phyloP scores from a whole-genome alignment of 1,140 invertebrate genomes.

The Anastrepha ludens region DNA sequence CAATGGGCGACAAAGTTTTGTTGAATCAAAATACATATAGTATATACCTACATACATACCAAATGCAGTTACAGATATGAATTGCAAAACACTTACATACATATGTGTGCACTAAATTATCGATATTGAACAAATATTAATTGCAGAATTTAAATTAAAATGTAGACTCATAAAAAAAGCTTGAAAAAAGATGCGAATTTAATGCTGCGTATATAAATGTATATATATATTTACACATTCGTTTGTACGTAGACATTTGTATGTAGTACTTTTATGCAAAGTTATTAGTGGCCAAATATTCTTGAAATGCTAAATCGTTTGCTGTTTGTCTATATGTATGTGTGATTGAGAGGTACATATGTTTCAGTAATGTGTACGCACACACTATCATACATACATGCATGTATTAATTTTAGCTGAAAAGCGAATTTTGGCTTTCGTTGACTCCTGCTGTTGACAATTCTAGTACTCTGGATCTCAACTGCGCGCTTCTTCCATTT shows the following conservation, averaged over 20 bases:
- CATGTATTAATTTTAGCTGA: neutral
- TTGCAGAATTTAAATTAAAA: neutral
- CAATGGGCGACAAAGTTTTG: neutral
- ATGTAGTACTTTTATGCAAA: neutral
- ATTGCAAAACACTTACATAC: neutral
- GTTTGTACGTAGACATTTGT: neutral
- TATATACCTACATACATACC: neutral
- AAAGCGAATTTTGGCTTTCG: neutral
- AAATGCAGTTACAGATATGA: neutral
- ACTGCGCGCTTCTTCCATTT: neutral
- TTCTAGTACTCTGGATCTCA: neutral
- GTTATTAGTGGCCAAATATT: conserved; percentile 22
- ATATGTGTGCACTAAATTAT: conserved; percentile 30
- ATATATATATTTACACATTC: neutral
- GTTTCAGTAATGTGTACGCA: neutral
- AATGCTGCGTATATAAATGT: neutral
- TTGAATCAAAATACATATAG: neutral
- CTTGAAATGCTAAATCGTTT: neutral
- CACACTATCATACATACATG: neutral
- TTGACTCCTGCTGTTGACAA: neutral
- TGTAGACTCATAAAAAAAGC: neutral
- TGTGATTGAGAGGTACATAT: neutral
- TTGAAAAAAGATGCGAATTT: conserved; percentile 6
- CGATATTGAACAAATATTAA: neutral
- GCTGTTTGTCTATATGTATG: neutral